Conservation (phyloP, 2,888 invertebrate genomes). For the Chaetoderma sp. region DNA sequence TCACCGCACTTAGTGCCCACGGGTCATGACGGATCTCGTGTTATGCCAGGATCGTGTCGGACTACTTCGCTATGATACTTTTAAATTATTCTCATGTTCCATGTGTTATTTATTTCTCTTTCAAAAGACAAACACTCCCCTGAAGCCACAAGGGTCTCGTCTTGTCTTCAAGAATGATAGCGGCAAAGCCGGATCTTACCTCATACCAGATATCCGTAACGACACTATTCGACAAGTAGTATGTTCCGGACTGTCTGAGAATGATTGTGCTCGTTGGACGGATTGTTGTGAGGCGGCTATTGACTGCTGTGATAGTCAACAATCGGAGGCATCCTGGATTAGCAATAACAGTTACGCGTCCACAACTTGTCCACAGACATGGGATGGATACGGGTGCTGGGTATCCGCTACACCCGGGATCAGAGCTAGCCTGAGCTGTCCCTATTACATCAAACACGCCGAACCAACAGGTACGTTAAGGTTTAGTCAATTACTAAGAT, state of each 20-base stretch:
- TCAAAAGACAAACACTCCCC: constrained; percentile 10
- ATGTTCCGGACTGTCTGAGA: constrained; percentile 35
- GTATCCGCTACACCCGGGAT: too few species aligned
- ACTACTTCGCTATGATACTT: constrained; percentile 27
- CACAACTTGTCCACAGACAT: too few species aligned
- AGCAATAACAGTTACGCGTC: not conserved
- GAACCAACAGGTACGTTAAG: not conserved
- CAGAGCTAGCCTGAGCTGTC: too few species aligned
- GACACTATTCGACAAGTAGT: constrained; percentile 26
- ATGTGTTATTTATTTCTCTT: constrained; percentile 50
- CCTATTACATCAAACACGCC: not conserved
- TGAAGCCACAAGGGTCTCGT: not conserved
- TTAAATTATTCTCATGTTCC: constrained; percentile 41
- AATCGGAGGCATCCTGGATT: too few species aligned
- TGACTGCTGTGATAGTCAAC: constrained; percentile 45
- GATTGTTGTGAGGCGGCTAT: constrained; percentile 43
- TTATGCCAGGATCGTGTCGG: constrained; percentile 40
- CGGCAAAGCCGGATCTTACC: too few species aligned
- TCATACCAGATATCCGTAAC: constrained; percentile 39
- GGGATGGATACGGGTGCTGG: too few species aligned
- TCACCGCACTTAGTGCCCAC: too few species aligned
- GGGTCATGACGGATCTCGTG: too few species aligned
- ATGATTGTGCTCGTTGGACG: constrained; percentile 44
- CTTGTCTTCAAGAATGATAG: too few species aligned
- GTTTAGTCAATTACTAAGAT: not conserved